These are phyloP conservation scores for Bostrychus sinensis DNA, from an alignment of 2,113 vertebrate genomes.

Conservation along the genomic window DNA sequence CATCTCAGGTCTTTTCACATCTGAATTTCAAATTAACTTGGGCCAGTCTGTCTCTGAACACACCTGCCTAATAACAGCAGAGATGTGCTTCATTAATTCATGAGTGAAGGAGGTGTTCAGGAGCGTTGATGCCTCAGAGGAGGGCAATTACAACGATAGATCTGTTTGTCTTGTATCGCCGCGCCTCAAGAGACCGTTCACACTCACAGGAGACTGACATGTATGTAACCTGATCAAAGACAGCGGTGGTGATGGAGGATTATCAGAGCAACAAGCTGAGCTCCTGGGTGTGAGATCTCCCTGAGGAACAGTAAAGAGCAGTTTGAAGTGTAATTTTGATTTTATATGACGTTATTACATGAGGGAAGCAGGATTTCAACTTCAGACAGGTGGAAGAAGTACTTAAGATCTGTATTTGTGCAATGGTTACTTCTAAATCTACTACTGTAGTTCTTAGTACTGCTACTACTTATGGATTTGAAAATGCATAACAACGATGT, in stretches of 20 bases:
- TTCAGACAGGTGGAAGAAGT: too few species aligned
- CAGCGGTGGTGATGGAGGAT: not conserved
- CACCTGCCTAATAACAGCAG: conserved; percentile 70
- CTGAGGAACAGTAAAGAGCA: conserved; percentile 9
- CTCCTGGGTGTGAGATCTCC: conserved; percentile 13
- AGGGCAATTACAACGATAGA: conserved; percentile 76
- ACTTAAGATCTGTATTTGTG: too few species aligned
- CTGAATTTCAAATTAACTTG: conserved; percentile 63
- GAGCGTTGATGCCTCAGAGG: conserved; percentile 68
- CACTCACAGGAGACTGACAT: conserved; percentile 29
- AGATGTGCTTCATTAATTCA: conserved; percentile 76
- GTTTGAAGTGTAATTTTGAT: too few species aligned
- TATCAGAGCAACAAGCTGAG: conserved; percentile 11
- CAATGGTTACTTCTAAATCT: too few species aligned
- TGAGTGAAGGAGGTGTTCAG: conserved; percentile 64
- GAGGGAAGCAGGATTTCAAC: too few species aligned
- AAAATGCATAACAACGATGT: too few species aligned
- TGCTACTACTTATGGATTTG: too few species aligned
- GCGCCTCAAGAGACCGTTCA: conserved; percentile 41
- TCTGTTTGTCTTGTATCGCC: conserved; percentile 46
- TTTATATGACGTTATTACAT: too few species aligned
- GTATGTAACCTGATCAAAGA: conserved; percentile 50
- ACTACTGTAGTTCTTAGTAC: too few species aligned
- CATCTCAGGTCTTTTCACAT: conserved; percentile 14
- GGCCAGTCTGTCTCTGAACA: conserved; percentile 58